Percentiles rank a stretch among this genome's conserved stretches.
phyloP scores from a whole-genome alignment of 2,797 vertebrate species.

The Steatocranus sp. region DNA sequence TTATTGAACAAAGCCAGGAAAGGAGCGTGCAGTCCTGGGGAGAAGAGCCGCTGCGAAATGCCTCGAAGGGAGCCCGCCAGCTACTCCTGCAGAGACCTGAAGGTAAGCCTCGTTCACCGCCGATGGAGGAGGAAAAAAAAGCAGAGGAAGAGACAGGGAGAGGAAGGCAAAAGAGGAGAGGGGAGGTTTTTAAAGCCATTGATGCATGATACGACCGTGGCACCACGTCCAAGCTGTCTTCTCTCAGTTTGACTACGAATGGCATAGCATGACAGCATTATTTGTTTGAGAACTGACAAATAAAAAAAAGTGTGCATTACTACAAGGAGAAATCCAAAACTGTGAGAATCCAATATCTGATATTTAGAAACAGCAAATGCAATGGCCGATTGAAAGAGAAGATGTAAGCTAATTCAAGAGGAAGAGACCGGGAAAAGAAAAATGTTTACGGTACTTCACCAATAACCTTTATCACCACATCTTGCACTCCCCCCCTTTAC shows the following conservation, averaged over 20 bases:
- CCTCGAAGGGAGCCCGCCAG: slow-evolving; percentile 64
- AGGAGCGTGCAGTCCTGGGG: slow-evolving; percentile 62
- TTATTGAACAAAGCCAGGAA: slow-evolving; percentile 66
- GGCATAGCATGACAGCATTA: slow-evolving; percentile 36
- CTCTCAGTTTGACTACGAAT: slow-evolving; percentile 30
- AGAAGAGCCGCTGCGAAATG: slow-evolving; percentile 73
- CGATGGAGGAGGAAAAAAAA: neutral
- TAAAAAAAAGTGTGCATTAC: slow-evolving; percentile 16
- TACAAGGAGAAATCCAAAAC: neutral
- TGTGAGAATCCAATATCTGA: neutral
- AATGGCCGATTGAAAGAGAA: neutral
- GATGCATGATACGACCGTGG: slow-evolving; percentile 44
- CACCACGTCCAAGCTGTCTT: slow-evolving; percentile 21
- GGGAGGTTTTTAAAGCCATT: slow-evolving; percentile 33
- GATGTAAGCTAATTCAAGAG: neutral
- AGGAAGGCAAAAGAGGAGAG: neutral
- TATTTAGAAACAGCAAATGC: neutral
- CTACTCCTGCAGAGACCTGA: slow-evolving; percentile 72
- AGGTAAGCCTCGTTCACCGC: slow-evolving; percentile 66
- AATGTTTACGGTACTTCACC: slow-evolving; percentile 25
- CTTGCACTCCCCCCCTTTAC: neutral
- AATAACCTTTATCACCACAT: slow-evolving; percentile 14
- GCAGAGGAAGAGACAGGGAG: neutral
- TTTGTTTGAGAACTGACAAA: slow-evolving; percentile 23
- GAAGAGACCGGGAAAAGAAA: neutral